phyloP scores from a whole-genome alignment of 2,113 vertebrate genomes.

The Poeciliopsis prolifica region DNA sequence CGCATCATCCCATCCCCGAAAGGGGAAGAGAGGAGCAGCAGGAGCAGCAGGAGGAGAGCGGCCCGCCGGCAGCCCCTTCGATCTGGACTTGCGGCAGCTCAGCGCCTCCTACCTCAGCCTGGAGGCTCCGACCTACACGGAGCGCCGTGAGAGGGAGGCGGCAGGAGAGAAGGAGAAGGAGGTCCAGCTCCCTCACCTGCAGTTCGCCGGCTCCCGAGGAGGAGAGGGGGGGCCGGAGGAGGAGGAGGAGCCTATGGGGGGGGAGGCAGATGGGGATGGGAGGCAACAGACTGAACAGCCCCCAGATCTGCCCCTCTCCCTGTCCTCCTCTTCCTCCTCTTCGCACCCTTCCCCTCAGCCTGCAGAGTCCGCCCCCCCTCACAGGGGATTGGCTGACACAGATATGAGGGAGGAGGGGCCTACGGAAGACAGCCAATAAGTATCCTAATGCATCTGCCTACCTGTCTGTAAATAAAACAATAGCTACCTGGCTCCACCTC shows the following conservation, averaged over 20 bases:
- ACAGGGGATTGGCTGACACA: constrained; percentile 56
- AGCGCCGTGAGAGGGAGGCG: constrained; percentile 46
- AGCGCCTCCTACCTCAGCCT: constrained; percentile 61
- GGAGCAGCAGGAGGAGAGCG: constrained; percentile 21
- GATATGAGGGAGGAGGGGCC: constrained; percentile 55
- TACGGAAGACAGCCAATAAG: constrained; percentile 72
- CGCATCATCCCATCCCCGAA: constrained; percentile 53
- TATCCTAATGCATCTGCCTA: constrained; percentile 63
- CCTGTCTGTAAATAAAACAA: constrained; percentile 71
- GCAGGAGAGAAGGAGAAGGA: constrained; percentile 39
- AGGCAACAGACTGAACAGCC: constrained; percentile 60
- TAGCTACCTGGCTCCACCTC: constrained; percentile 53
- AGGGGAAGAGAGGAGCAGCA: constrained; percentile 48
- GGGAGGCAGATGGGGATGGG: constrained; percentile 35
- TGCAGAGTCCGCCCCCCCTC: constrained; percentile 53
- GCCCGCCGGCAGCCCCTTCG: constrained; percentile 42
- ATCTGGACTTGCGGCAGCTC: constrained; percentile 61
- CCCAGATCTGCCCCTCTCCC: constrained; percentile 48
- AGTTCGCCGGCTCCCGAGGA: constrained; percentile 52
- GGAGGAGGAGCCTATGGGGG: constrained; percentile 48
- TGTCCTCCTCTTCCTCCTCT: constrained; percentile 55
- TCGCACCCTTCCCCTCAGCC: constrained; percentile 63
- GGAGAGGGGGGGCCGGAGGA: constrained; percentile 18
- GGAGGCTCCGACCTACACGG: constrained; percentile 33
- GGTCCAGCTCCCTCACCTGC: constrained; percentile 61